Evolutionary conservation across 2,888 invertebrate species (phyloP), one percentile per base, ranked within the genome.

Genomic region (Limnephilus lunatus): DNA sequence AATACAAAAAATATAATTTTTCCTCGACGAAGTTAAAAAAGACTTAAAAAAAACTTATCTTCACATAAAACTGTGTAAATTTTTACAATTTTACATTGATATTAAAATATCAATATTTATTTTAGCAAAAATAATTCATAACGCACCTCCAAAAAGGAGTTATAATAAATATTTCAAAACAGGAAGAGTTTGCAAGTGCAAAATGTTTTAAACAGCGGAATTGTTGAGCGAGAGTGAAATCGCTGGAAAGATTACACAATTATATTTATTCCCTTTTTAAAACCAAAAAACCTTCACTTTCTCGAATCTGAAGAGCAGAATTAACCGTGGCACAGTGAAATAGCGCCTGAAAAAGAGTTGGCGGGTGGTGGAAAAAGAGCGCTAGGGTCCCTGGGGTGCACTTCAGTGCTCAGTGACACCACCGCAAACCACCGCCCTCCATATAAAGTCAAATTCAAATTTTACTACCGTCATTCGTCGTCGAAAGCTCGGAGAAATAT

Each of bases 261-360:
- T 68, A 68, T 9, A 9, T 68, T 68, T 9, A 25, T 68, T 68
- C 68, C 68, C 68, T n/a, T 68, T 68, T 68, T 68, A 68, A 68
- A 25, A 25, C 25, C 25, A 4, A 25, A 68, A n/a, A 68, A 68
- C 7, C 25, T 68, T 68, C 68, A 68, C n/a, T 68, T 68, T 68
- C 68, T 68, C 68, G 68, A 68, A 68, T 68, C n/a, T 68, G 68
- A 68, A 68, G 68, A 68, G 68, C 68, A 25, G 68, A 68, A 91
- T 92, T 92, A 92, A 92, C 90, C 80, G 68, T 81, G 89, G 86
- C 86, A 85, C 85, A 86, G 88, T 91, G 91, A 91, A 92, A 91
- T 89, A 81, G 85, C 85, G 31, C 15, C 68, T 30, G 85, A 48
- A 31, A 53, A 87, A 90, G 82, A 32, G 82, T 82, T 82, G 31